Base-by-base conservation (phyloP, 2,888 invertebrate genomes). In the Hyppa rectilinea region DNA sequence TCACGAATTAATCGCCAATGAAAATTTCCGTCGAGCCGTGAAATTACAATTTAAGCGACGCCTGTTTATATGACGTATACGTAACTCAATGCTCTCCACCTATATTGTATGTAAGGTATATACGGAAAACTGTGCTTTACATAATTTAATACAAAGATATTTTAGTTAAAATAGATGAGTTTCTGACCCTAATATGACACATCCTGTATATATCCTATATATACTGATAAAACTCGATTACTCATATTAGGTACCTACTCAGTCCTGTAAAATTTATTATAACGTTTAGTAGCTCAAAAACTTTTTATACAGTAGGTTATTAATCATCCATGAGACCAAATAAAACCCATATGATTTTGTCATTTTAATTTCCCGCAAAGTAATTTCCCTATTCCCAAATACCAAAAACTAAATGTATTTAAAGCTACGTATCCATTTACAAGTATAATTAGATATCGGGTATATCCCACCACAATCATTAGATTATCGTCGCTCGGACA, bases 31-130 rank as follows among this genome's bases (percentile, higher is more conserved):
- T 85, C 93, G 91, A 93, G 88, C 92, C 95, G 93, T 95, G 95
- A 95, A 95, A 95, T 95, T 95, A 94, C 93, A 94, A 94, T 93
- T 93, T 94, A 92, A 92, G 88, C 91, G 90, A 89, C 89, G 91
- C 89, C 88, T 91, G 91, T 92, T 91, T 92, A 91, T 92, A 90
- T 90, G 88, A 87, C 87, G 81, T 81, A 89, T 65, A 65, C 49
- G 82, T 81, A 84, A 72, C 80, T 75, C 66, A 72, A 64, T 85
- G 61, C 69, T 71, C 50, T 67, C 26, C 47, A 65, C 56, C 60
- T 63, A 65, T 55, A 58, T 68, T 68, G 59, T 47, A 65, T 52
- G 49, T 72, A 40, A 34, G 36, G 26, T 59, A 55, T 17, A 34
- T 43, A 52, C 26, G 34, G 36, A 29, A 29, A 66, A 34, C 29